Percentiles rank a stretch among this genome's conserved stretches.
These are phyloP conservation scores for Rhingia rostrata DNA, from an alignment of 2,888 invertebrate genomes.

Conservation along the genomic window DNA sequence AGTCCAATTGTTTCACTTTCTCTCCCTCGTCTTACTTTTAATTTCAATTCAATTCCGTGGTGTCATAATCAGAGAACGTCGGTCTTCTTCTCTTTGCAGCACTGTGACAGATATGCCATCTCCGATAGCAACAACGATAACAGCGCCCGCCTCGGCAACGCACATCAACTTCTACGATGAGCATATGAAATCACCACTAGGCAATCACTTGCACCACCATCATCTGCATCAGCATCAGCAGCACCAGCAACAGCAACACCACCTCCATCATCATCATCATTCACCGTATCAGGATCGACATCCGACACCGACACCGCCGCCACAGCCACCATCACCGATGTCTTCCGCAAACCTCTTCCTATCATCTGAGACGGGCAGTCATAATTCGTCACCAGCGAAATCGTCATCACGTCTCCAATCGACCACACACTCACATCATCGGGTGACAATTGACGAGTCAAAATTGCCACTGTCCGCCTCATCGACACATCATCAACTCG, in stretches of 20 bases:
- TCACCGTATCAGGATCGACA: conserved; percentile 78
- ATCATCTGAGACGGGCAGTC: conserved; percentile 89
- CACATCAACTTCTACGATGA: conserved; percentile 75
- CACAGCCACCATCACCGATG: conserved; percentile 89
- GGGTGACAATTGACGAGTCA: conserved; percentile 82
- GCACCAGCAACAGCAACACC: conserved; percentile 73
- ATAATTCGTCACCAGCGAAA: conserved; percentile 86
- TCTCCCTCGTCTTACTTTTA: background rate
- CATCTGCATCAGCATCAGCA: conserved; percentile 80
- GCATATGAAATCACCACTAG: conserved; percentile 78
- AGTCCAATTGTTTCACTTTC: conserved; percentile 19
- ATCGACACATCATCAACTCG: conserved; percentile 78
- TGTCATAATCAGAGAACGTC: background rate
- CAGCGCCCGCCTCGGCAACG: conserved; percentile 75
- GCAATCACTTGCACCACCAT: conserved; percentile 81
- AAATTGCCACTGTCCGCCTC: conserved; percentile 80
- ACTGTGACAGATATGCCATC: conserved; percentile 71
- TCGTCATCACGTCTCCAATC: conserved; percentile 79
- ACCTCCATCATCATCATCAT: conserved; percentile 81
- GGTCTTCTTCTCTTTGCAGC: conserved; percentile 47
- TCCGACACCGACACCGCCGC: conserved; percentile 75
- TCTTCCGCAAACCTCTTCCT: conserved; percentile 89
- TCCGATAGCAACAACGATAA: conserved; percentile 71
- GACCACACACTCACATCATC: conserved; percentile 80
- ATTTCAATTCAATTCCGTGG: background rate